A percentile compares a stretch with the other conserved stretches of the same genome.
Conservation (phyloP, 2,797 vertebrate genomes). For the Gambusia yucatana region DNA sequence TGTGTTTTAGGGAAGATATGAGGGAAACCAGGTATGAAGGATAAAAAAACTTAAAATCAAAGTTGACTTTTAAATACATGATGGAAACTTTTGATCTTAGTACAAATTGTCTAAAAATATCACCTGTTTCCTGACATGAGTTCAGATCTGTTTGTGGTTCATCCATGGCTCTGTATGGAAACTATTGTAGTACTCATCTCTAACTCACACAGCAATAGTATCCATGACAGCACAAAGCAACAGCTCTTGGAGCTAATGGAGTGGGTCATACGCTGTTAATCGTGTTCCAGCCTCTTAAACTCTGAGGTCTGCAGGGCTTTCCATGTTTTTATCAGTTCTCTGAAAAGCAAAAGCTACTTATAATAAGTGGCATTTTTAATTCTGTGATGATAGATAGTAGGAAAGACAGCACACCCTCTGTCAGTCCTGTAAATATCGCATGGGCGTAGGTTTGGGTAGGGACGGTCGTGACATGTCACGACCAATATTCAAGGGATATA, state of each 20-base stretch:
- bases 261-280: slow-evolving; percentile 13
- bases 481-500: too few relatives aligned
- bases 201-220: slow-evolving; percentile 4
- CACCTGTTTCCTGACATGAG: background rate
- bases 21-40: background rate
- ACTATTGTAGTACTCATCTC: background rate
- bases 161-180: background rate
- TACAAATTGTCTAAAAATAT: background rate
- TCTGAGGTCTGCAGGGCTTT: background rate
- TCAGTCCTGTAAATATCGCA: background rate
- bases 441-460: too few relatives aligned
- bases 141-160: background rate
- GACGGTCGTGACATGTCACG: too few relatives aligned
- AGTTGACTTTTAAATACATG: background rate
- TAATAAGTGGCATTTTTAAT: slow-evolving; percentile 25
- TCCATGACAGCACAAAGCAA: slow-evolving; percentile 28
- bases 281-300: background rate
- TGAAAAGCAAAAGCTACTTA: slow-evolving; percentile 19
- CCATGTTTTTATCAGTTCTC: background rate
- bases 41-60: background rate
- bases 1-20: background rate
- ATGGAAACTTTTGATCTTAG: background rate
- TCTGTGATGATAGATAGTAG: background rate
- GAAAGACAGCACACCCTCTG: background rate
- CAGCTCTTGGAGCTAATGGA: slow-evolving; percentile 15